A percentile compares a stretch with the other conserved stretches of the same genome.
phyloP scores from a whole-genome alignment of 2,797 vertebrate genomes.

The Enteromius radiatus region DNA sequence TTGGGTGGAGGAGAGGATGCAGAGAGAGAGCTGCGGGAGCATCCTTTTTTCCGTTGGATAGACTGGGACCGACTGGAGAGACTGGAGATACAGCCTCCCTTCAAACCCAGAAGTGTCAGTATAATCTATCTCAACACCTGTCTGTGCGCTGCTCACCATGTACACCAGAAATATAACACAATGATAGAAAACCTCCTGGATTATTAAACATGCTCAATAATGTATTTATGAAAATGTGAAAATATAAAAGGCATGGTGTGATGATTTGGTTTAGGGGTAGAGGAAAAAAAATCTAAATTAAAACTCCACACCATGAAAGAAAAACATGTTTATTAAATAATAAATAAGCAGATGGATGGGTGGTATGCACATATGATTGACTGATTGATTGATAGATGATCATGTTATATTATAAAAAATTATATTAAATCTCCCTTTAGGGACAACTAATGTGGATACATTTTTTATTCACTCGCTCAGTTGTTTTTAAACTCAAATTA shows the following conservation, averaged over 20 bases:
- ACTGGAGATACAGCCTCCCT: conserved; percentile 87
- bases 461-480: neutral
- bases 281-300: neutral
- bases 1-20: conserved; percentile 84
- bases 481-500: neutral
- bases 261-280: neutral
- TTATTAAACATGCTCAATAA: neutral
- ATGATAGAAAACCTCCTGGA: neutral
- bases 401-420: neutral
- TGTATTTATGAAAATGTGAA: neutral
- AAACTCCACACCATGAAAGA: neutral
- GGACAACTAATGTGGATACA: neutral
- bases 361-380: neutral
- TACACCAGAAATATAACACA: too few species aligned
- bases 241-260: neutral
- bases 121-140: neutral
- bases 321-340: neutral
- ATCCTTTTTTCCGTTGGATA: conserved; percentile 90
- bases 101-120: conserved; percentile 89
- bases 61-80: conserved; percentile 91
- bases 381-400: neutral
- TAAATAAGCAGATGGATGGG: neutral
- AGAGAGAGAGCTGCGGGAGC: conserved; percentile 86
- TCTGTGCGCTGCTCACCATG: neutral
- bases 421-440: neutral